Base-by-base conservation (phyloP, 92 coral and sea anemone genomes). In the Epizoanthus rinbou region DNA sequence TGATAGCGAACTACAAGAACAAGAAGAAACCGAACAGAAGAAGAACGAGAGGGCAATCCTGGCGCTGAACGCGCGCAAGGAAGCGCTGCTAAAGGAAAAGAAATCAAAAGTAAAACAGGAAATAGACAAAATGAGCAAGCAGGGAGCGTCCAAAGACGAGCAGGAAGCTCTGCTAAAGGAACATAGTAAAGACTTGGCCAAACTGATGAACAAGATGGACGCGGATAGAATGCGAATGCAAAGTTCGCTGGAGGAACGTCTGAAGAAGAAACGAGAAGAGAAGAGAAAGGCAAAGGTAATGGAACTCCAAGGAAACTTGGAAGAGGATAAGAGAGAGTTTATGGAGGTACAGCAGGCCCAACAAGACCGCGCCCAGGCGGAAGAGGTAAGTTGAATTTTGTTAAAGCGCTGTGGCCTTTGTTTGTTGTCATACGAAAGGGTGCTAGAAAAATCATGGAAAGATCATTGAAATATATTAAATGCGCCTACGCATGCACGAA, bases 171-270 rank as follows among this genome's bases (percentile, higher is more conserved):
- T 96, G 25, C 89, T 96, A 67, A 94, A 96, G 67, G 99, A 96
- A 80, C 99, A 96, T 85, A 96, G 99, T 76, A 92, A 96, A 84
- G 99, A 96, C 82, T 72, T 96, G 71, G 99, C 99, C 0, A 96
- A 92, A 74, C 88, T 96, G 35, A 96, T 96, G 99, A 96, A 96
- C 88, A 96, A 96, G 83, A 90, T 96, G 94, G 99, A 96, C 54
- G 99, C 99, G 8, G 99, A 96, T 64, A 84, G 98, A 85, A 96
- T 96, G 99, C 84, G 99, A 6, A 96, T 96, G 99, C 99, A 96
- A 90, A 96, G 99, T 64, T 96, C 99, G 25, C 87, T 96, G 24
- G 99, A 96, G 80, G 99, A 96, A 73, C 82, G 99, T 52, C 56
- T 96, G 75, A 94, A 89, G 85, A 94, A 92, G 79, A 91, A 91